A percentile compares a stretch with the other conserved stretches of the same genome.
Evolutionary conservation across 2,113 vertebrate genomes (phyloP).

Genomic region (Bos indicus): DNA sequence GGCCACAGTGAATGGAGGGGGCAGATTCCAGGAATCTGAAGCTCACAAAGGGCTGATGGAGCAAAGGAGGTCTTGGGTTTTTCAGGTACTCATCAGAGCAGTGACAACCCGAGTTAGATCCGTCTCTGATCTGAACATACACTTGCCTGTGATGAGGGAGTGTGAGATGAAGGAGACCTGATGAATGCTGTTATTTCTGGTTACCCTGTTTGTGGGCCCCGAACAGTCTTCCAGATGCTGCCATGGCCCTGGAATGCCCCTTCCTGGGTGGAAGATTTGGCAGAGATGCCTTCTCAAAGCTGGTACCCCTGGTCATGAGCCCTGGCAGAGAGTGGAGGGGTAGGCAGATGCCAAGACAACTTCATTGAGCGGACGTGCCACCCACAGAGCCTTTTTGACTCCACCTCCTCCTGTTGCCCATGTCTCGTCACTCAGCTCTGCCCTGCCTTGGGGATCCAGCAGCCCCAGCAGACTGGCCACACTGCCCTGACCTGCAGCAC

Average conservation of each 20-base stretch:
- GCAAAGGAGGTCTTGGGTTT: not conserved
- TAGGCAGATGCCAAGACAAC: conserved; percentile 61
- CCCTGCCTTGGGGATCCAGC: accelerated
- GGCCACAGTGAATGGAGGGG: not conserved
- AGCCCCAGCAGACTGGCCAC: not conserved
- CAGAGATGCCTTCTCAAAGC: not conserved
- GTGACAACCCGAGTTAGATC: too few species aligned
- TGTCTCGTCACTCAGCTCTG: accelerated
- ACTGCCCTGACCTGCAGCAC: too few species aligned
- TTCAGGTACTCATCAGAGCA: not conserved
- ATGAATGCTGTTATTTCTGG: not conserved
- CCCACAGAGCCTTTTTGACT: not conserved
- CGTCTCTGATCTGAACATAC: accelerated
- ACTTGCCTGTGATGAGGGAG: accelerated
- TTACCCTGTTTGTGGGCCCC: not conserved
- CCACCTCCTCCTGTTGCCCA: accelerated
- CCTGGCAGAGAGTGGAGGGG: conserved; percentile 43
- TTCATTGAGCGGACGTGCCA: not conserved
- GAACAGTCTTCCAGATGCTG: not conserved
- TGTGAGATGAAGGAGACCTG: not conserved
- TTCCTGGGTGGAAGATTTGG: not conserved
- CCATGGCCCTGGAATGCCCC: not conserved
- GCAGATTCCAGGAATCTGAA: not conserved
- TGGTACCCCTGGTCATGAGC: accelerated
- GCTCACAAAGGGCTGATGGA: not conserved